phyloP scores from a whole-genome alignment of 2,113 vertebrate species.

The Lepus europaeus region DNA sequence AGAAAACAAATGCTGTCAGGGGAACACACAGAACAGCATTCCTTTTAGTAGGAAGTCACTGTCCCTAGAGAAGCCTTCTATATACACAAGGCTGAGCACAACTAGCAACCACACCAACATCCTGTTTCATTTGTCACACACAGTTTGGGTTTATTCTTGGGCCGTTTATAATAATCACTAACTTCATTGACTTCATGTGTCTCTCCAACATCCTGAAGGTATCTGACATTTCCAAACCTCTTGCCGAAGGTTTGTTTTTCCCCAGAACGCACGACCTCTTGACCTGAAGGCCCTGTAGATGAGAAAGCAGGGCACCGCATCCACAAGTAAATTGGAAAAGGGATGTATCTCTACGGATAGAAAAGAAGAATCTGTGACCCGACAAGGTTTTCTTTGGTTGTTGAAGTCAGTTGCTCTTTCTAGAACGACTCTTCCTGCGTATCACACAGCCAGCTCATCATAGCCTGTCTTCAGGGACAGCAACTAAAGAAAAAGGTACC shows the following conservation, averaged over 20 bases:
- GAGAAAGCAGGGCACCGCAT: neutral
- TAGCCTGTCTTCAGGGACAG: neutral
- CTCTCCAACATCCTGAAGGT: constrained; percentile 33
- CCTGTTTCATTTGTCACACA: constrained; percentile 52
- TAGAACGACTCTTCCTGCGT: neutral
- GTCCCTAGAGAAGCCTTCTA: constrained; percentile 35
- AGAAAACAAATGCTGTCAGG: constrained; percentile 66
- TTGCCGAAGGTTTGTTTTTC: neutral
- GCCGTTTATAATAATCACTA: constrained; percentile 54
- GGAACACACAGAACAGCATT: constrained; percentile 56
- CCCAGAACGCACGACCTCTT: neutral
- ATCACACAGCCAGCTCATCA: neutral
- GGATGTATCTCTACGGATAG: neutral
- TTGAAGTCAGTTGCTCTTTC: neutral
- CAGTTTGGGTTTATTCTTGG: constrained; percentile 52
- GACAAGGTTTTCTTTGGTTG: neutral
- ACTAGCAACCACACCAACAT: neutral
- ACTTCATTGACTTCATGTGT: constrained; percentile 52
- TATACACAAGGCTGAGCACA: constrained; percentile 20
- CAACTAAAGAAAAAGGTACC: neutral
- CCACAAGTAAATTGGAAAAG: neutral
- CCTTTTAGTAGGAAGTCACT: constrained; percentile 67
- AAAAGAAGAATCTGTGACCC: neutral
- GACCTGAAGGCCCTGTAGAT: neutral
- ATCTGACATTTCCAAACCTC: constrained; percentile 31